Evolutionary conservation across 2,888 invertebrate species (phyloP).

Genomic region (Enoplolaimus lenunculus): DNA sequence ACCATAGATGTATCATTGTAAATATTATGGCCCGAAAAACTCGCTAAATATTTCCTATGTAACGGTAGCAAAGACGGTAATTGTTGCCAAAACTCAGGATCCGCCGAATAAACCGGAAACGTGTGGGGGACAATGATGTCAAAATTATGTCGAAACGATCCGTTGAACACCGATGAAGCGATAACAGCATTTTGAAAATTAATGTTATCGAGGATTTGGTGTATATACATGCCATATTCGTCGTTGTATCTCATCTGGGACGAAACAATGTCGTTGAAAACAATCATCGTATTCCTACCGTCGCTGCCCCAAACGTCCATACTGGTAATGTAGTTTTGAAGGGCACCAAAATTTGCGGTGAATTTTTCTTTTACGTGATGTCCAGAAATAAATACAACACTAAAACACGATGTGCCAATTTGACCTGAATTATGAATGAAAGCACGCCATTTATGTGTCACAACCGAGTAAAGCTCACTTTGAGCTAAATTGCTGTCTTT

Average conservation of each 20-base stretch:
- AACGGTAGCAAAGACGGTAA: background rate
- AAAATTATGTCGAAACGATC: background rate
- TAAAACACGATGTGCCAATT: background rate
- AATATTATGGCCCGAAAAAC: constrained; percentile 1
- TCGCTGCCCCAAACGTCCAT: background rate
- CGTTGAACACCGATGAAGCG: background rate
- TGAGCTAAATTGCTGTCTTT: background rate
- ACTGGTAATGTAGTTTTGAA: background rate
- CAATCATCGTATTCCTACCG: background rate
- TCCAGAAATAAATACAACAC: background rate
- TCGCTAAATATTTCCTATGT: background rate
- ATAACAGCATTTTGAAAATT: background rate
- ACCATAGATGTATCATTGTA: no score
- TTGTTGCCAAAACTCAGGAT: background rate
- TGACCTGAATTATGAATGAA: background rate
- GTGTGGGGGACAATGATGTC: background rate
- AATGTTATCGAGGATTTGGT: background rate
- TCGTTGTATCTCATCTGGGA: no score
- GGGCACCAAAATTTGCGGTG: background rate
- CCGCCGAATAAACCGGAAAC: background rate
- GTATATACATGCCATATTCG: background rate
- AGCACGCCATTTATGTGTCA: no score
- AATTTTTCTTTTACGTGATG: background rate
- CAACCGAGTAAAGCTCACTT: background rate
- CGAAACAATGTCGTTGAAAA: background rate